phyloP scores from a whole-genome alignment of 2,888 invertebrate genomes.

The Ormyrus pomaceus region DNA sequence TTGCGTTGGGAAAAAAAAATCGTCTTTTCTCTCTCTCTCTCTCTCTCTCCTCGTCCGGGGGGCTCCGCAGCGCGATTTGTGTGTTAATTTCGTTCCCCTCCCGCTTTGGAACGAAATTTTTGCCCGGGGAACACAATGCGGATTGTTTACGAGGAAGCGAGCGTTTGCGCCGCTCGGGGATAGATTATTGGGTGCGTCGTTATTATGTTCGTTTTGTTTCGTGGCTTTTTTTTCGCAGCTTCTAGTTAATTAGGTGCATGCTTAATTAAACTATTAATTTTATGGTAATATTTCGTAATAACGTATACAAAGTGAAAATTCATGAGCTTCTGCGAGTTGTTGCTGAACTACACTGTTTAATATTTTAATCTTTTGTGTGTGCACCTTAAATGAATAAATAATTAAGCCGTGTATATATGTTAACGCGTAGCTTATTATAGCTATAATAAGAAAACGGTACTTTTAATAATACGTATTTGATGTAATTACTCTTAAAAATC shows the following conservation, averaged over 20 bases:
- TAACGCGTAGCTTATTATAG: too few relatives aligned
- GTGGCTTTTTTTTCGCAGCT: neutral
- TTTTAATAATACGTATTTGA: too few relatives aligned
- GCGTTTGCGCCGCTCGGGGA: neutral
- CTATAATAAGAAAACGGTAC: too few relatives aligned
- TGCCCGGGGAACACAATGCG: neutral
- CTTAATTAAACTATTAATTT: neutral
- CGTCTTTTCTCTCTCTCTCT: neutral
- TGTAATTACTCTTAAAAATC: too few relatives aligned
- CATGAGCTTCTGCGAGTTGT: too few relatives aligned
- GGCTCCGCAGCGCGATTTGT: conserved; percentile 21
- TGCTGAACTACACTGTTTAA: neutral
- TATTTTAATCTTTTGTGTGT: neutral
- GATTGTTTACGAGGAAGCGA: neutral
- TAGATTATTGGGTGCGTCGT: conserved; percentile 13
- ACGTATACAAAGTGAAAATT: too few relatives aligned
- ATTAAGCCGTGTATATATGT: too few relatives aligned
- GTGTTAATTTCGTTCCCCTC: conserved; percentile 44
- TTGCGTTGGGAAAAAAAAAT: conserved; percentile 26
- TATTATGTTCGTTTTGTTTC: neutral
- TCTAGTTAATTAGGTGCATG: neutral
- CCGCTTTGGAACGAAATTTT: neutral
- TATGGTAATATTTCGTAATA: neutral
- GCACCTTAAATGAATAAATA: too few relatives aligned
- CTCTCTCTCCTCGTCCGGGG: neutral